Evolutionary conservation across 1,140 invertebrate genomes (phyloP).

Genomic region (Pachypsylla venusta): DNA sequence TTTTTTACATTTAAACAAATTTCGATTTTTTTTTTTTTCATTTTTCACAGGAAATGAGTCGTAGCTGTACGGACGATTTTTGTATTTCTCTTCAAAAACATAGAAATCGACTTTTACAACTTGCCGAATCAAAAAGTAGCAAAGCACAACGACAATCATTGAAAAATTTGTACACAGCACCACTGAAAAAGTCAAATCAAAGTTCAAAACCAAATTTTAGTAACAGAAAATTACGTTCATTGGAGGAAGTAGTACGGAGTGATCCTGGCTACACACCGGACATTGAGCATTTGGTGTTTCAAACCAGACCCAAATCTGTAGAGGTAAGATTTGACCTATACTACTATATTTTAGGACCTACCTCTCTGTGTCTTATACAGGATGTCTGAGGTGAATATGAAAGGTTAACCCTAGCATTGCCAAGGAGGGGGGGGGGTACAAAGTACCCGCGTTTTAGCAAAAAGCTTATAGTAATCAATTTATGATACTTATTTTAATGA

Average conservation of each 20-base stretch:
- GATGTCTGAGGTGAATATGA: too few relatives aligned
- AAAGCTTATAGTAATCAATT: too few relatives aligned
- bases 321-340: too few relatives aligned
- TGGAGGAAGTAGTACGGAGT: constrained; percentile 32
- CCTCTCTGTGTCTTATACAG: too few relatives aligned
- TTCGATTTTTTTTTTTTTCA: background rate
- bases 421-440: too few relatives aligned
- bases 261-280: constrained; percentile 38
- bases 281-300: constrained; percentile 40
- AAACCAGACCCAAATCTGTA: constrained; percentile 1
- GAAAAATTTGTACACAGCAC: background rate
- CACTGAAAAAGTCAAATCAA: background rate
- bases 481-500: too few relatives aligned
- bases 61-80: background rate
- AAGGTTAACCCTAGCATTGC: too few relatives aligned
- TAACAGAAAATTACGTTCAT: constrained; percentile 26
- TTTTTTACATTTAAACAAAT: too few relatives aligned
- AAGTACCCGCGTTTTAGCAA: too few relatives aligned
- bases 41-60: background rate
- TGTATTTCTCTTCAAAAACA: constrained; percentile 1
- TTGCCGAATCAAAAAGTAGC: constrained; percentile 5
- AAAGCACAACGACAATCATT: background rate
- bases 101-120: background rate
- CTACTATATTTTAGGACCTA: too few relatives aligned
- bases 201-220: constrained; percentile 18